Conservation (phyloP, 1,140 invertebrate genomes). For the Bombus haemorrhoidalis region DNA sequence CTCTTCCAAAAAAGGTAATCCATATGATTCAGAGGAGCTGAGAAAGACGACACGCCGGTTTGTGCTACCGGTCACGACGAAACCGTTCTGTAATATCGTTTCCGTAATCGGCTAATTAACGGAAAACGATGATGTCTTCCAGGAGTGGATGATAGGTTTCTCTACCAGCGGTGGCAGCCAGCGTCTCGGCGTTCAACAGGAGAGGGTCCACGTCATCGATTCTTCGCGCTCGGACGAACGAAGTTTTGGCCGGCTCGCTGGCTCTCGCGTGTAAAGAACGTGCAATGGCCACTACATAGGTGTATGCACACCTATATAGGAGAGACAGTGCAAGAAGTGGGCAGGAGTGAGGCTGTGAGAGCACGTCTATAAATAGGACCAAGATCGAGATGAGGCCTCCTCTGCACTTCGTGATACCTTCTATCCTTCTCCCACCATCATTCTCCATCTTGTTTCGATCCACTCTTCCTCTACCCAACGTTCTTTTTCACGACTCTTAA, state of each 20-base stretch:
- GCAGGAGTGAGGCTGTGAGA: slow-evolving; percentile 81
- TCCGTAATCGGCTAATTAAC: slow-evolving; percentile 39
- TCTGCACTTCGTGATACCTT: slow-evolving; percentile 74
- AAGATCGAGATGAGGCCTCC: slow-evolving; percentile 78
- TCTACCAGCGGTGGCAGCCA: background rate
- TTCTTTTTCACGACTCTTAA: slow-evolving; percentile 17
- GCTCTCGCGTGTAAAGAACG: slow-evolving; percentile 49
- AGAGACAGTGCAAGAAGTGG: slow-evolving; percentile 76
- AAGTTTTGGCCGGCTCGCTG: slow-evolving; percentile 61
- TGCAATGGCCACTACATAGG: slow-evolving; percentile 59
- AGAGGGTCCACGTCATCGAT: slow-evolving; percentile 55
- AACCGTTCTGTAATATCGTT: background rate
- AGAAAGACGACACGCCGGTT: background rate
- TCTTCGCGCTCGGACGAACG: slow-evolving; percentile 51
- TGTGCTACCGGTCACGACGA: slow-evolving; percentile 11
- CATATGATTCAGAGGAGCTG: slow-evolving; percentile 16
- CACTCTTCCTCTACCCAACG: slow-evolving; percentile 23
- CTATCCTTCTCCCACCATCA: slow-evolving; percentile 56
- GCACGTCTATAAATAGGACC: slow-evolving; percentile 82
- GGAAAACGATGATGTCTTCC: slow-evolving; percentile 1
- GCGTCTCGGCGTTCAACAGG: slow-evolving; percentile 29
- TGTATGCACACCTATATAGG: slow-evolving; percentile 65
- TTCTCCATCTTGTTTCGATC: slow-evolving; percentile 28
- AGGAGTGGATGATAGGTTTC: slow-evolving; percentile 18
- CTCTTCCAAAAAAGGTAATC: slow-evolving; percentile 35